Evolutionary conservation across 1,140 invertebrate species (phyloP), one percentile per base, ranked within the genome.

Genomic region (Scylla paramamosain): DNA sequence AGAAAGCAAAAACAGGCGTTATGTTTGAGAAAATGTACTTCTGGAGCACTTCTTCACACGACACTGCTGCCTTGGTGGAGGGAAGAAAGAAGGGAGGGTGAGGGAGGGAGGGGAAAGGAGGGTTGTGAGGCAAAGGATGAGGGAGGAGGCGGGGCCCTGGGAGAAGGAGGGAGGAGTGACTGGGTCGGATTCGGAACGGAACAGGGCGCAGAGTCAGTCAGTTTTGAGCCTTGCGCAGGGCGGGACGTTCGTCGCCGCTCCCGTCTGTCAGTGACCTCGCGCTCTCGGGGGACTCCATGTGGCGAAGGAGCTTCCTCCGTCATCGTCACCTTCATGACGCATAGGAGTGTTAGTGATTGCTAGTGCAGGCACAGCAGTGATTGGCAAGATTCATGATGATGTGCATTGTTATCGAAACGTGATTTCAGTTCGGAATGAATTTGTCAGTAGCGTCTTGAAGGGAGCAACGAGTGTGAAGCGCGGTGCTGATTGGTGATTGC

Each of bases 161-260:
- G 93, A 82, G 67, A 88, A 91, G 93, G 29, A 82, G 88, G 77
- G 59, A 89, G 77, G 31, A 45, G 93, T 20, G 25, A 25, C 0
- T n/a, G 91, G 92, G 10, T 46, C 59, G 45, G 48, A 32, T 32
- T 39, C 20, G 91, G 59, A n/a, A 77, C 91, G 59, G 91, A 88
- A 88, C 31, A 32, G 29, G 86, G 86, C 89, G 52, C 45, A 16
- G 7, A 28, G 67, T 77, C 48, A 59, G 88, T 94, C n/a, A 84
- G 32, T 87, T 84, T 46, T 14, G 6, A 52, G 93, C 39, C 59
- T 88, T 91, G 88, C 32, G 28, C 10, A 52, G n/a, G 93, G 28
- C 48, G 20, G 88, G 52, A 94, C 46, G 93, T 91, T 8, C 87
- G 59, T 4, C 16, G 82, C 45, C 25, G 28, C 46, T 8, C 59